phyloP scores from a whole-genome alignment of 1,140 invertebrate genomes.

The Tachypleus tridentatus region DNA sequence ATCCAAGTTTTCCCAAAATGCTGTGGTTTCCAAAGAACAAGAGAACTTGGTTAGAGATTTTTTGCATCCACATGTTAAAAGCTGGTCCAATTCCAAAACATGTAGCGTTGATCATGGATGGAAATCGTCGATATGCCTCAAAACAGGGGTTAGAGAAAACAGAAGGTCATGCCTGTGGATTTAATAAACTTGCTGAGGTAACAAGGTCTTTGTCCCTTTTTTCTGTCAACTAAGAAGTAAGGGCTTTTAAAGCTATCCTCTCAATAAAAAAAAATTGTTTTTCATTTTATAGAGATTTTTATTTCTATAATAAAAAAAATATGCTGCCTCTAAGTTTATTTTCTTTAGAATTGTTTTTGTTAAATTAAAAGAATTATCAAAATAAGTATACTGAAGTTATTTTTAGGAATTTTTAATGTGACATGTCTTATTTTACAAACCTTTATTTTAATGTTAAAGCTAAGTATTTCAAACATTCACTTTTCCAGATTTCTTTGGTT shows the following conservation, averaged over 20 bases:
- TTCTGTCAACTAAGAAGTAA: neutral
- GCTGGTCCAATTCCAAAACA: conserved; percentile 71
- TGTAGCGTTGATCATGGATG: conserved; percentile 97
- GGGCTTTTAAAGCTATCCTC: neutral
- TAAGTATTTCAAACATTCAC: too few species aligned
- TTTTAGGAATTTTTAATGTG: too few species aligned
- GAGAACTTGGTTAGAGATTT: conserved; percentile 35
- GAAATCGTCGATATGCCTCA: conserved; percentile 86
- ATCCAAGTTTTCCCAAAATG: conserved; percentile 37
- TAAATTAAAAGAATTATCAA: too few species aligned
- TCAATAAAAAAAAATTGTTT: neutral
- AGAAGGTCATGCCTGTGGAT: conserved; percentile 84
- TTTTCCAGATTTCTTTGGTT: too few species aligned
- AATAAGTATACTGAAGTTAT: too few species aligned
- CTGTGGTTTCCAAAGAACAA: conserved; percentile 65
- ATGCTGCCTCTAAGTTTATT: too few species aligned
- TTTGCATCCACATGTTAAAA: conserved; percentile 21
- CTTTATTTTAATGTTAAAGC: too few species aligned
- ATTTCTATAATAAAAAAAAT: neutral
- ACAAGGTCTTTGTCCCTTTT: conserved; percentile 3
- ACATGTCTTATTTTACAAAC: too few species aligned
- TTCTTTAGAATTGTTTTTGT: too few species aligned
- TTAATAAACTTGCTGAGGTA: conserved; percentile 81
- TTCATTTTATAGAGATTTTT: conserved; percentile 3
- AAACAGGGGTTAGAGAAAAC: conserved; percentile 60